Percentiles rank a stretch among this genome's conserved stretches.
Conservation (phyloP, 2,113 vertebrate species). For the Triplophysa dalaica region DNA sequence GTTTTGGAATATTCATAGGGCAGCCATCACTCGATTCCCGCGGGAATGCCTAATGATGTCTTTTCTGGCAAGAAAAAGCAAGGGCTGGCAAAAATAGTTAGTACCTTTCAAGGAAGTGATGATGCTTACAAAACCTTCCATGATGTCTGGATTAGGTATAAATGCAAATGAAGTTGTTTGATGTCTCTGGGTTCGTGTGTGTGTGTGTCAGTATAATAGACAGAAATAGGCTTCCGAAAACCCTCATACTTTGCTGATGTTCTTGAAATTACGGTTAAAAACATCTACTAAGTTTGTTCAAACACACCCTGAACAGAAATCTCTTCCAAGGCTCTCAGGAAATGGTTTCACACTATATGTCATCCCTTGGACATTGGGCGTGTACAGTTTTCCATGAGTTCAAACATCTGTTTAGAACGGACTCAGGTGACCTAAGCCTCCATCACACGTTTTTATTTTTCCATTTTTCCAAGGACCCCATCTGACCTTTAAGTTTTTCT, state of each 20-base stretch:
- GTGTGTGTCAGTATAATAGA: constrained; percentile 11
- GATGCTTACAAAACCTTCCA: constrained; percentile 12
- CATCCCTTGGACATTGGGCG: constrained; percentile 7
- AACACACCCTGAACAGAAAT: constrained; percentile 54
- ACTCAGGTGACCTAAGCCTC: background rate
- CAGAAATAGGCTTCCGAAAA: constrained; percentile 35
- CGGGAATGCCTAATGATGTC: constrained; percentile 6
- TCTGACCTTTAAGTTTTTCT: no score
- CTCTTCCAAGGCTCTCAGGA: constrained; percentile 44
- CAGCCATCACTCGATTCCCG: background rate
- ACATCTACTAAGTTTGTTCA: constrained; percentile 38
- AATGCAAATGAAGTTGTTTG: constrained; percentile 42
- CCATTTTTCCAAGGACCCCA: background rate
- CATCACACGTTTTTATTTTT: background rate
- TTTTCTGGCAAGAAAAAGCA: background rate
- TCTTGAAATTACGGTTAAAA: constrained; percentile 29
- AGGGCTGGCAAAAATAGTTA: constrained; percentile 25
- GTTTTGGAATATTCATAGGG: constrained; percentile 30
- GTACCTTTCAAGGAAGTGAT: constrained; percentile 14
- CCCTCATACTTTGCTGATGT: constrained; percentile 14
- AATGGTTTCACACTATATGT: constrained; percentile 4
- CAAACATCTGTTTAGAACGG: background rate
- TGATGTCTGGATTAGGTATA: constrained; percentile 14
- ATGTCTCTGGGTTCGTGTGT: background rate
- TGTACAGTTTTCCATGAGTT: background rate